A percentile compares a stretch with the other conserved stretches of the same genome.
phyloP scores from a whole-genome alignment of 1,140 invertebrate species.

The Drosophila ficusphila region DNA sequence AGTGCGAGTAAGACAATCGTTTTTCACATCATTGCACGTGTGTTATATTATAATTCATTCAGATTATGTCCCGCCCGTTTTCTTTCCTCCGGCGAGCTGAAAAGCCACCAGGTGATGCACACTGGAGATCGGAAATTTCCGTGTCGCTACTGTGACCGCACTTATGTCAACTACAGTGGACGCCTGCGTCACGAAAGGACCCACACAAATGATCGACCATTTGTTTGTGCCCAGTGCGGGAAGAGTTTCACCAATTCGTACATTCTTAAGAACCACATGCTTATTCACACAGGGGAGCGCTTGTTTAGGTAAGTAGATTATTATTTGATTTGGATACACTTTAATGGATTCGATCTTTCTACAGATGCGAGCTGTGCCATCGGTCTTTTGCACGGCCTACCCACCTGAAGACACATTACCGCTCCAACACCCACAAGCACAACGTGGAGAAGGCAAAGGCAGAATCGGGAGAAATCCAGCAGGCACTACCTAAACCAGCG shows the following conservation, averaged over 20 bases:
- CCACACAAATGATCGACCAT: conserved; percentile 86
- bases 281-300: conserved; percentile 70
- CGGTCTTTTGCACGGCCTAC: conserved; percentile 62
- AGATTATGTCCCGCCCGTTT: conserved; percentile 69
- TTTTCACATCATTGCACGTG: background rate
- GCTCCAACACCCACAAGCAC: conserved; percentile 68
- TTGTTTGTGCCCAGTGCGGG: conserved; percentile 86
- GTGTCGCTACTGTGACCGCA: conserved; percentile 65
- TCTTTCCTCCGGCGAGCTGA: conserved; percentile 68
- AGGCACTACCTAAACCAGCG: background rate
- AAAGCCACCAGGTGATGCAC: conserved; percentile 71
- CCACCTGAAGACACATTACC: conserved; percentile 64
- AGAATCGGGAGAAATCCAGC: conserved; percentile 1
- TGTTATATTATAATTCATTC: background rate
- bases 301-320: conserved; percentile 46
- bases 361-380: conserved; percentile 64
- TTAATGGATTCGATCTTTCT: background rate
- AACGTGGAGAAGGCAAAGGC: conserved; percentile 53
- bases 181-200: conserved; percentile 82
- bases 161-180: conserved; percentile 70
- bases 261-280: conserved; percentile 70
- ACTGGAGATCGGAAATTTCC: conserved; percentile 64
- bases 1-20: conserved; percentile 60
- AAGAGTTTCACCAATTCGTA: conserved; percentile 86
- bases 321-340: too few species aligned